These are phyloP conservation scores for Aradus depressus DNA, from an alignment of 2,888 invertebrate species.

Conservation along the genomic window DNA sequence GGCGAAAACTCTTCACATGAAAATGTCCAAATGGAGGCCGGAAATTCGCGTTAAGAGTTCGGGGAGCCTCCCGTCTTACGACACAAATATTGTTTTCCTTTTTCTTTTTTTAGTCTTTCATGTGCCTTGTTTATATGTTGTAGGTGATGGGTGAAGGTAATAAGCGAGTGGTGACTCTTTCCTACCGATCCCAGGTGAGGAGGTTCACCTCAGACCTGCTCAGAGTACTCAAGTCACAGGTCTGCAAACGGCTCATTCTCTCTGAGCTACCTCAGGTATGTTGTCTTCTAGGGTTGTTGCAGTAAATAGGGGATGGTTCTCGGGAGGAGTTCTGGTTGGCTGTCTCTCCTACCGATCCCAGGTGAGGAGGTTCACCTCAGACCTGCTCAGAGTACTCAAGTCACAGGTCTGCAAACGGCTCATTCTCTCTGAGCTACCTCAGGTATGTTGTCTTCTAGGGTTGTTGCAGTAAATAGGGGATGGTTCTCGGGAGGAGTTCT, in stretches of 20 bases:
- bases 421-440: conserved; percentile 55
- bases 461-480: too few relatives aligned
- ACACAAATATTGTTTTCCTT: too few relatives aligned
- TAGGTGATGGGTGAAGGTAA: conserved; percentile 85
- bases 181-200: conserved; percentile 75
- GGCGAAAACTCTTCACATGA: too few relatives aligned
- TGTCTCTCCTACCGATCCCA: conserved; percentile 78
- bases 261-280: conserved; percentile 53
- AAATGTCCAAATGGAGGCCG: too few relatives aligned
- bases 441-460: too few relatives aligned
- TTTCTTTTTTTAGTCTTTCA: too few relatives aligned
- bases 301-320: too few relatives aligned
- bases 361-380: conserved; percentile 78
- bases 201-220: conserved; percentile 86
- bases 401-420: conserved; percentile 68
- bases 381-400: conserved; percentile 75
- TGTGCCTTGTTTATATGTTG: not conserved
- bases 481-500: too few relatives aligned
- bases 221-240: conserved; percentile 69
- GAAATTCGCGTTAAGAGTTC: too few relatives aligned
- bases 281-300: too few relatives aligned
- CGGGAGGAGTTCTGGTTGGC: too few relatives aligned
- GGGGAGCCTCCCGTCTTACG: too few relatives aligned
- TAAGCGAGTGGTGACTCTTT: conserved; percentile 72
- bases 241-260: conserved; percentile 59